A percentile compares a stretch with the other conserved stretches of the same genome.
phyloP scores from a whole-genome alignment of 1,140 invertebrate species.

The Drosophila eugracilis region DNA sequence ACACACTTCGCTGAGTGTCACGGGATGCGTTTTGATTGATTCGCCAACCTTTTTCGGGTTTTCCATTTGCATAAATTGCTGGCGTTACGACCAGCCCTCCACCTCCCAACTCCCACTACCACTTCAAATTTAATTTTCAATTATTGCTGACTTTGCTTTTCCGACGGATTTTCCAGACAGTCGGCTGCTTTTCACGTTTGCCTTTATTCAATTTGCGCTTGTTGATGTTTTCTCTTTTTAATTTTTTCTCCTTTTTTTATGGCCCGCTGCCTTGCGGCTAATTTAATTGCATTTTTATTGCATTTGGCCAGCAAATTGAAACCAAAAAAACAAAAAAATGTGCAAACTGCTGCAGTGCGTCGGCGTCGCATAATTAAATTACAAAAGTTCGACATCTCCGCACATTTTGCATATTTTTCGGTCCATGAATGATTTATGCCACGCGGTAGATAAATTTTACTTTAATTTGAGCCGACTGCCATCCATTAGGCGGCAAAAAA shows the following conservation, averaged over 20 bases:
- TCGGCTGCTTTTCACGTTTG: constrained; percentile 27
- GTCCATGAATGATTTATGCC: constrained; percentile 41
- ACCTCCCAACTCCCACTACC: background rate
- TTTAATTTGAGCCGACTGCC: constrained; percentile 22
- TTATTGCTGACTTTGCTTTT: constrained; percentile 65
- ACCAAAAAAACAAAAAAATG: constrained; percentile 32
- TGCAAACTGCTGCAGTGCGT: constrained; percentile 27
- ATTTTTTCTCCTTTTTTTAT: constrained; percentile 54
- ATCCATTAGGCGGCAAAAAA: constrained; percentile 30
- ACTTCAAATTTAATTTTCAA: constrained; percentile 75
- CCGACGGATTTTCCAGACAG: constrained; percentile 21
- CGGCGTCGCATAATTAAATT: constrained; percentile 58
- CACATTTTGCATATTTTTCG: constrained; percentile 27
- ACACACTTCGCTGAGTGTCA: constrained; percentile 49
- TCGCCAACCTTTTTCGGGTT: constrained; percentile 46
- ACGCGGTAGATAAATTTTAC: constrained; percentile 17
- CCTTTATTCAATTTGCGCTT: constrained; percentile 67
- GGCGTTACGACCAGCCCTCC: too few relatives aligned
- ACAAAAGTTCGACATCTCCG: constrained; percentile 24
- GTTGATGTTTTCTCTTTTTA: constrained; percentile 49
- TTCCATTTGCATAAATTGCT: constrained; percentile 73
- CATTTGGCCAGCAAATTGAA: constrained; percentile 53
- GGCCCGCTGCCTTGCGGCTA: constrained; percentile 65
- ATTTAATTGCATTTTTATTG: constrained; percentile 82
- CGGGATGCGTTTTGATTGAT: constrained; percentile 63